phyloP scores from a whole-genome alignment of 2,797 vertebrate species.

The Martes flavigula region DNA sequence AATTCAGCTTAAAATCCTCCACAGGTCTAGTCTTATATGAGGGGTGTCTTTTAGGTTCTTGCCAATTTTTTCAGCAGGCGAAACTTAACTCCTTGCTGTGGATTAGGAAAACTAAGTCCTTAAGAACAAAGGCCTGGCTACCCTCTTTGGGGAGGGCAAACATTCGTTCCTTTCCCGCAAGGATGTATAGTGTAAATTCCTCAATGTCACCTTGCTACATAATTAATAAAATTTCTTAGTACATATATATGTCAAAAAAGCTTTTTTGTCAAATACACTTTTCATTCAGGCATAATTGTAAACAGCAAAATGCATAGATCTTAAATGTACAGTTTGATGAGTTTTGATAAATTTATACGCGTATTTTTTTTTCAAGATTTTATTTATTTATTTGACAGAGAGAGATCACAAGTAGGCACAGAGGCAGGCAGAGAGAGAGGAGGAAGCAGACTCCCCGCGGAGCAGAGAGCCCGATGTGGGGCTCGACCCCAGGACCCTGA shows the following conservation, averaged over 20 bases:
- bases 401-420: too few species aligned
- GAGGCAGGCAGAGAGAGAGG: too few species aligned
- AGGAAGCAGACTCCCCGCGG: too few species aligned
- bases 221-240: neutral
- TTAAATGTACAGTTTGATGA: neutral
- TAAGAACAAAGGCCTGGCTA: neutral
- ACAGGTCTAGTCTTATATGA: neutral
- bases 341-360: neutral
- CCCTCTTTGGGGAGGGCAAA: neutral
- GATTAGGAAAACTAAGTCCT: neutral
- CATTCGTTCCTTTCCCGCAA: neutral
- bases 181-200: neutral
- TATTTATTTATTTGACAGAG: too few species aligned
- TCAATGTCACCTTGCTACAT: neutral
- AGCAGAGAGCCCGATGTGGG: too few species aligned
- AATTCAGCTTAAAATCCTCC: neutral
- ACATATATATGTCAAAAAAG: neutral
- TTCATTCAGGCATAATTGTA: neutral
- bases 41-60: neutral
- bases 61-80: neutral
- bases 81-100: too few species aligned
- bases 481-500: too few species aligned
- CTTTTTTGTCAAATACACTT: neutral
- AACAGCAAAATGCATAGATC: neutral
- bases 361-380: too few species aligned